Base-by-base conservation (phyloP, 2,797 vertebrate genomes). In the Acipenser oxyrinchus region DNA sequence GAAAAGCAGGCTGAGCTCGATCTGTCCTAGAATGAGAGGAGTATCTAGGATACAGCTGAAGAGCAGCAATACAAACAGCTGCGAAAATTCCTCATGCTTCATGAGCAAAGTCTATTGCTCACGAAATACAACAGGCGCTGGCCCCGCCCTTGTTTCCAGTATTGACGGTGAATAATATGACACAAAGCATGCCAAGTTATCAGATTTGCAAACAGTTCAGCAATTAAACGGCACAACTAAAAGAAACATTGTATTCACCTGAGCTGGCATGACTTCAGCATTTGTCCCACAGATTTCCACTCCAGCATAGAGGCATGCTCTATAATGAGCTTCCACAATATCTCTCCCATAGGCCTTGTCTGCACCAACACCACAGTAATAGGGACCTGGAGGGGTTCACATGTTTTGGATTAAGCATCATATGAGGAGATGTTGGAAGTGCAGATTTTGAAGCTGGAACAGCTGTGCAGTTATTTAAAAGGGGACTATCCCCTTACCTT, bases 181-280 rank as follows among this genome's bases (percentile, higher is more conserved):
- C 5, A 37, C 37, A 37, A 37, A 37, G 37, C 37, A 37, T n/a
- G 7, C 4, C 37, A 37, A 37, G 4, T 37, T 37, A 37, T 37
- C 37, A 37, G 37, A 37, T 37, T 37, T 37, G 37, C 4, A 37
- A 37, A 37, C 37, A 0, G 37, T 37, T 37, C 37, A 37, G 37
- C 37, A 37, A 37, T 37, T 37, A 53, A 53, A 12, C 2, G 6
- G 23, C 10, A 15, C 15, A 51, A 48, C 18, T 7, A 6, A 2
- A 2, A 37, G 57, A 53, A 4, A 10, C 48, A 10, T 53, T 1
- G 7, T 8, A 1, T 3, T 78, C 88, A 99, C 96, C 96, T 99
- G 96, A 69, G 96, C 93, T 18, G 96, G 95, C 96, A 98, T 98
- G 77, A 94, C 96, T 89, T 99, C 96, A 0, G 96, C 96, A 8